Conservation (phyloP, 2,113 vertebrate genomes). For the Philantomba maxwellii region DNA sequence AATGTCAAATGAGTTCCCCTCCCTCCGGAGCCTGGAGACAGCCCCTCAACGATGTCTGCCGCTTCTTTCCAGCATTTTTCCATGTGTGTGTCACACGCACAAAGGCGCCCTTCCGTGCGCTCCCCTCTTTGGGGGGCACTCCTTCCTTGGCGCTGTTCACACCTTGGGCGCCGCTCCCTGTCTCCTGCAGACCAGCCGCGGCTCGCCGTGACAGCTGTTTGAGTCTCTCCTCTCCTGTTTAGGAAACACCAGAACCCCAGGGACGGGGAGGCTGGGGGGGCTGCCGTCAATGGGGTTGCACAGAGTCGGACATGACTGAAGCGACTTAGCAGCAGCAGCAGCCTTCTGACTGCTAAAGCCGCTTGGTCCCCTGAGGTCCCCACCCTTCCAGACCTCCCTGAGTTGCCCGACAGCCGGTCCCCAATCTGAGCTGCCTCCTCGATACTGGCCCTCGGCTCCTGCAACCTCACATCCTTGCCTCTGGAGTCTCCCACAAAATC, state of each 20-base stretch:
- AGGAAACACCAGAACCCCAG: neutral
- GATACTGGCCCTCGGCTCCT: neutral
- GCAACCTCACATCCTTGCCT: neutral
- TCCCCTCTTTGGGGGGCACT: neutral
- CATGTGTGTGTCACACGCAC: neutral
- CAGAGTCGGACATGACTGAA: too few relatives aligned
- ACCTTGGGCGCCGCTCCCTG: neutral
- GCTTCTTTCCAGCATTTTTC: neutral
- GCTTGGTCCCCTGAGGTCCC: neutral
- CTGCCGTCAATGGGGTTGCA: too few relatives aligned
- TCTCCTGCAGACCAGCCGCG: neutral
- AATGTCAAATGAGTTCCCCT: neutral
- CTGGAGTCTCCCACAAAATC: neutral
- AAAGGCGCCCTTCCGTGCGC: neutral
- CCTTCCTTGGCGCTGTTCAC: neutral
- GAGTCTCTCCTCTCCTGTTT: neutral
- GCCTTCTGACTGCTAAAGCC: neutral
- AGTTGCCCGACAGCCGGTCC: neutral
- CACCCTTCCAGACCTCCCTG: neutral
- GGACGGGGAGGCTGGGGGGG: too few relatives aligned
- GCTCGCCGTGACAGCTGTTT: neutral
- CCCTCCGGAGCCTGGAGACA: neutral
- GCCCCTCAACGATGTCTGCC: neutral
- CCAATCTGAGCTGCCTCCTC: neutral
- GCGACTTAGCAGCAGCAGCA: too few relatives aligned